Conservation (phyloP, 2,888 invertebrate genomes). For the Scaeva pyrastri region DNA sequence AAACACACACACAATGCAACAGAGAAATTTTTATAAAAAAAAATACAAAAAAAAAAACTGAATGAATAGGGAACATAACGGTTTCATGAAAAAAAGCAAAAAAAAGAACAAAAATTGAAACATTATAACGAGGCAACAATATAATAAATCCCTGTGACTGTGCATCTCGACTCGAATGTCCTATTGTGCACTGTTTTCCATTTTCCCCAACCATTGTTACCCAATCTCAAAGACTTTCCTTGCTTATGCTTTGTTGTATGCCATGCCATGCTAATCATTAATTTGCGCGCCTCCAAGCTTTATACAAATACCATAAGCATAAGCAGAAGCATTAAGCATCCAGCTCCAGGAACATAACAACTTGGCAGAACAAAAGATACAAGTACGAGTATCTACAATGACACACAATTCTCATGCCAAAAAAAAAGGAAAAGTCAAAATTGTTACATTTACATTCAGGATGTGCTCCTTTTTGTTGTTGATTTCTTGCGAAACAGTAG, state of each 20-base stretch:
- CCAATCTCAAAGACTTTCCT: constrained; percentile 16
- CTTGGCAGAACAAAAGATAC: constrained; percentile 56
- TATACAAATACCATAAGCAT: constrained; percentile 43
- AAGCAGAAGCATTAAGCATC: background rate
- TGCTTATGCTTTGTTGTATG: constrained; percentile 51
- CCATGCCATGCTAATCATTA: constrained; percentile 66
- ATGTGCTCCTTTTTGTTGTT: constrained; percentile 13
- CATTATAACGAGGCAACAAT: constrained; percentile 21
- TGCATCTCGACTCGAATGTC: constrained; percentile 18
- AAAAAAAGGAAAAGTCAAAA: constrained; percentile 40
- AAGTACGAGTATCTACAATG: constrained; percentile 40
- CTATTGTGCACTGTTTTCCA: background rate
- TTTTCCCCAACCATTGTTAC: constrained; percentile 43
- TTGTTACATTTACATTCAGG: constrained; percentile 51
- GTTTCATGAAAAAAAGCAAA: background rate
- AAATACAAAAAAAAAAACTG: background rate
- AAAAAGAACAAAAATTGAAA: constrained; percentile 12
- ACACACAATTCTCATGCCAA: constrained; percentile 65
- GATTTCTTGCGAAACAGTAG: background rate
- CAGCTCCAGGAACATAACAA: constrained; percentile 15
- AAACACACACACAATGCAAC: constrained; percentile 33
- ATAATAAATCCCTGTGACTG: constrained; percentile 57
- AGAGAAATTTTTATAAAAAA: constrained; percentile 23
- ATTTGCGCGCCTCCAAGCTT: constrained; percentile 65
- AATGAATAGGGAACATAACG: background rate